Evolutionary conservation across 92 coral and sea anemone species (phyloP), one percentile per base, ranked within the genome.

Genomic region (Zoanthus solanderi): DNA sequence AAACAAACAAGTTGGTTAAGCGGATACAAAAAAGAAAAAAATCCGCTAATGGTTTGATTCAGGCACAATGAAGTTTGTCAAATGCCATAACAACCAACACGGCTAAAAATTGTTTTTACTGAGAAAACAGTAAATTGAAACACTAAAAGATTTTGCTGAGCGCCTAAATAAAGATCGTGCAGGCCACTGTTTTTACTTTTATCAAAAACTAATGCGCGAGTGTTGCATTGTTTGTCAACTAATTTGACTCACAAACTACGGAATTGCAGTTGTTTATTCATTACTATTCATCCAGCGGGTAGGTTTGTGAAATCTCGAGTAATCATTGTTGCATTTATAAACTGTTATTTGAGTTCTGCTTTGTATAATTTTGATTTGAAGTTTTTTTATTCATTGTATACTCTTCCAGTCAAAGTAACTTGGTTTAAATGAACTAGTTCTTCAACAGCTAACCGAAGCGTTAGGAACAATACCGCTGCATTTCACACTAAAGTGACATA

Each of bases 221-320:
- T 75, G 31, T 47, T 75, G 58, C 23, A 17, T 75, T 54, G 67
- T 77, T 77, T 54, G 58, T 14, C 23, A 18, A 77, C 47, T 53
- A 77, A 56, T 53, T 77, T 77, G 42, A 54, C 82, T 48, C 28
- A 53, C 45, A 17, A 57, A 54, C 82, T 16, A 7, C 45, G 16
- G 47, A 47, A 29, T 77, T 30, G 28, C 82, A 13, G 13, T 30
- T 77, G 31, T 77, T 53, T 14, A 77, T 54, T 54, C 82, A 77
- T 12, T 54, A 77, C 75, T 54, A 14, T 54, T 77, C 47, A 31
- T 9, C 15, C 28, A 34, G 29, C 45, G 31, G 61, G 82, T 54
- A 52, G n/a, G 66, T 77, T 77, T 53, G 67, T 56, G 67, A 77
- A 31, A 30, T 53, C 47, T 54, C 7, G 57, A 48, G 60, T 29